Evolutionary conservation across 2,888 invertebrate species (phyloP), one percentile per base, ranked within the genome.

Genomic region (Camponotus fellah): DNA sequence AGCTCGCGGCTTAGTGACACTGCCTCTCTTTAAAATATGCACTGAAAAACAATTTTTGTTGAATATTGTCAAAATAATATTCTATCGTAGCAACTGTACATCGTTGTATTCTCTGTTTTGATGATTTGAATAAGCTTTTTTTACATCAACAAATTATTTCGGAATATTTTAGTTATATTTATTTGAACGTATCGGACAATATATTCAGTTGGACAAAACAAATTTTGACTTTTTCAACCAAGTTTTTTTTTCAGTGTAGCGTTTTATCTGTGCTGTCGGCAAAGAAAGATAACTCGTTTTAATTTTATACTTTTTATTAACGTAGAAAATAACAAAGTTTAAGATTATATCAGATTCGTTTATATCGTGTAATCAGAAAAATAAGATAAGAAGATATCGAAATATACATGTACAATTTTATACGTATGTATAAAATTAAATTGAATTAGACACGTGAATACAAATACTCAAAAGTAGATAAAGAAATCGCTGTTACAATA

Each of bases 11-110:
- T 72, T 40, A 58, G n/a, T 40, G 53, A 77, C 72, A 56, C 56
- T 56, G 43, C 32, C 40, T 32, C 72, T 71, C 72, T 77, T 72
- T 56, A 77, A 10, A 72, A 43, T 72, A n/a, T n/a, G n/a, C n/a
- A n/a, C n/a, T n/a, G n/a, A n/a, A n/a, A n/a, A n/a, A n/a, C n/a
- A n/a, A n/a, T n/a, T n/a, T n/a, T n/a, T n/a, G n/a, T n/a, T n/a
- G n/a, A n/a, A n/a, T n/a, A n/a, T n/a, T n/a, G n/a, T n/a, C n/a
- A n/a, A n/a, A n/a, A n/a, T n/a, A n/a, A n/a, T n/a, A n/a, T n/a
- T n/a, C n/a, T n/a, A n/a, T n/a, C n/a, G n/a, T n/a, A n/a, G n/a
- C n/a, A n/a, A n/a, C n/a, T n/a, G n/a, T n/a, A n/a, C n/a, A n/a
- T n/a, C n/a, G n/a, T n/a, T n/a, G n/a, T n/a, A n/a, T n/a, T n/a